Conservation (phyloP, 30 jellyfish, hydroid and myxozoan genomes). For the Morbakka virulenta region DNA sequence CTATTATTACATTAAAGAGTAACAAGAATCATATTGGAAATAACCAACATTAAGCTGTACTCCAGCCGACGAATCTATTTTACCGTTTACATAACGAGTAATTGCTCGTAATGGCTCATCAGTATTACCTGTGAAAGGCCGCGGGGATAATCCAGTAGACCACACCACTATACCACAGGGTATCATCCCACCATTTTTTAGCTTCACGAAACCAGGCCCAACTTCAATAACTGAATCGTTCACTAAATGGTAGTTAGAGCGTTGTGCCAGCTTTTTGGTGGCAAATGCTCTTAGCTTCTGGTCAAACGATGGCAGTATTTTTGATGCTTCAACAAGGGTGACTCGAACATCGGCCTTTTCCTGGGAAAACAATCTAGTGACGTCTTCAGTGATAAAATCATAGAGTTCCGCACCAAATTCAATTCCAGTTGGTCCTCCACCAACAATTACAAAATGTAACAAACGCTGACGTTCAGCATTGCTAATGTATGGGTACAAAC, state of each 20-base stretch:
- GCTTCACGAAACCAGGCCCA: conserved; percentile 59
- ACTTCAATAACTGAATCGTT: conserved; percentile 88
- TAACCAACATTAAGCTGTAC: no score
- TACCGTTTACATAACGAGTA: no score
- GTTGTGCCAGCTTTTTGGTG: conserved; percentile 57
- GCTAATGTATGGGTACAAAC: conserved; percentile 71
- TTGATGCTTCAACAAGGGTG: conserved; percentile 87
- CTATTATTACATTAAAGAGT: no score
- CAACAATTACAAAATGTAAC: conserved; percentile 93
- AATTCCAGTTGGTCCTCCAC: conserved; percentile 99
- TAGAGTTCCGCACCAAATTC: conserved; percentile 98
- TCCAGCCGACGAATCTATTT: no score
- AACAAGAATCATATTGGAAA: no score
- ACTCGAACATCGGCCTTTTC: conserved; percentile 83
- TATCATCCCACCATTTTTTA: conserved; percentile 71
- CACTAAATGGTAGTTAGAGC: conserved; percentile 55
- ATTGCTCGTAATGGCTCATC: no score
- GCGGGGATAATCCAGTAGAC: conserved; percentile 97
- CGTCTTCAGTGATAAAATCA: conserved; percentile 96
- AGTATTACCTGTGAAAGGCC: conserved; percentile 69
- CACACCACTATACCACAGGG: conserved; percentile 93
- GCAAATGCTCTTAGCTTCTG: conserved; percentile 77
- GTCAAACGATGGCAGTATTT: conserved; percentile 92
- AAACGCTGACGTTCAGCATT: conserved; percentile 70
- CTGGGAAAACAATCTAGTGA: conserved; percentile 79